Base-by-base conservation (phyloP, 1,140 invertebrate species). In the Periplaneta americana region DNA sequence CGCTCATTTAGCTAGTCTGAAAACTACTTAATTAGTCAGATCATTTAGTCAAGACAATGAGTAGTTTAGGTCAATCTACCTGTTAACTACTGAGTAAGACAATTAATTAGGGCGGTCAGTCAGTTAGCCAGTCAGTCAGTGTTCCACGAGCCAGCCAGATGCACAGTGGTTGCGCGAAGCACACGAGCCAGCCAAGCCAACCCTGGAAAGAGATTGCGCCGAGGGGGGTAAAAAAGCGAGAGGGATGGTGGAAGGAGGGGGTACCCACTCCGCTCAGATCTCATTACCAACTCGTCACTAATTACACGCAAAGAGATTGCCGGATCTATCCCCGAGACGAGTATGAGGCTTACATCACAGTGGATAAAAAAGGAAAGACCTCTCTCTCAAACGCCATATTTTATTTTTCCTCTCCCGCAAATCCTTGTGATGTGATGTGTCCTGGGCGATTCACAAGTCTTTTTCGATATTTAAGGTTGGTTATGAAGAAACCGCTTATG, bases 221-320 rank as follows among this genome's bases (percentile, higher is more conserved):
- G 22, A 28, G 15, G 39, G 48, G 48, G n/a, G 48, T n/a, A n/a
- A 66, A 13, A 36, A 34, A 36, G n/a, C 3, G 76, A 10, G 33
- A n/a, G 34, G 33, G 76, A 18, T 36, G 35, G 1, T 22, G 76
- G 18, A 22, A 34, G 76, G 3, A 36, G 76, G 48, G n/a, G 48
- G 22, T 66, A 66, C 22, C 48, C 76, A 78, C 76, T 66, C 28
- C 80, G 8, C 80, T 39, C 66, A 80, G 34, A 80, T 80, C 80
- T 80, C 80, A 80, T 80, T 80, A 80, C 57, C 80, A 80, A 80
- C 80, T 75, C 80, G 80, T 80, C 80, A 80, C 80, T 80, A 80
- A 80, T 80, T 80, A 80, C 80, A 74, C 66, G 80, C 66, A 80
- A 80, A 80, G 80, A 80, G 80, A 80, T 75, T 80, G 37, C 36